phyloP scores from a whole-genome alignment of 2,113 vertebrate species.

The Athene noctua region DNA sequence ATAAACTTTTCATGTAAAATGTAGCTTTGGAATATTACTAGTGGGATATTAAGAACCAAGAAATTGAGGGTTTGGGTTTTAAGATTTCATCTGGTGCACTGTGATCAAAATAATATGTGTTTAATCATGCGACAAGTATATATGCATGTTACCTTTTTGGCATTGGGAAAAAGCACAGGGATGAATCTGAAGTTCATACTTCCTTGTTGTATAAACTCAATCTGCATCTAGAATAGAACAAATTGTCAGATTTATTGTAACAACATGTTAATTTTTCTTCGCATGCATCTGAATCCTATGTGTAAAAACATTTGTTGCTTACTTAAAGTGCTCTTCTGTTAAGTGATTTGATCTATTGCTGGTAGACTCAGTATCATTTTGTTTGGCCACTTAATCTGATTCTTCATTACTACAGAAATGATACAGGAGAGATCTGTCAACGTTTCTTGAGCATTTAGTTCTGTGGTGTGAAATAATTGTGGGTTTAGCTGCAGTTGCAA shows the following conservation, averaged over 20 bases:
- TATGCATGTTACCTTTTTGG: conserved; percentile 79
- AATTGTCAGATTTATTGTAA: conserved; percentile 15
- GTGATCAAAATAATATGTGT: neutral
- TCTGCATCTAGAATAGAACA: conserved; percentile 87
- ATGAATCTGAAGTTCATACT: conserved; percentile 95
- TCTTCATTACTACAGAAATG: neutral
- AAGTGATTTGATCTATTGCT: neutral
- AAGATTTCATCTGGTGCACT: conserved; percentile 11
- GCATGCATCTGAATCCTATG: neutral
- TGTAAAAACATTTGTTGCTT: neutral
- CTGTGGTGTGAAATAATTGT: neutral
- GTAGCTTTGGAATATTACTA: neutral
- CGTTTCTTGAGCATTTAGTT: neutral
- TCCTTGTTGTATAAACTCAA: conserved; percentile 95
- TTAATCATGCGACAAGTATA: neutral
- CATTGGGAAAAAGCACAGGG: conserved; percentile 90
- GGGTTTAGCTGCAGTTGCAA: neutral
- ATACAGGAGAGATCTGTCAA: neutral
- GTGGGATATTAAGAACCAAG: neutral
- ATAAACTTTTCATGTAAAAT: neutral
- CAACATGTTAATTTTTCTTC: neutral
- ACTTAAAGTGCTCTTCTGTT: neutral
- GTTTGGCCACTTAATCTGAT: conserved; percentile 7
- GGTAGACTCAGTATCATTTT: neutral
- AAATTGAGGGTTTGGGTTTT: neutral